A percentile compares a stretch with the other conserved stretches of the same genome.
phyloP scores from a whole-genome alignment of 2,113 vertebrate species.

The Petaurus breviceps region DNA sequence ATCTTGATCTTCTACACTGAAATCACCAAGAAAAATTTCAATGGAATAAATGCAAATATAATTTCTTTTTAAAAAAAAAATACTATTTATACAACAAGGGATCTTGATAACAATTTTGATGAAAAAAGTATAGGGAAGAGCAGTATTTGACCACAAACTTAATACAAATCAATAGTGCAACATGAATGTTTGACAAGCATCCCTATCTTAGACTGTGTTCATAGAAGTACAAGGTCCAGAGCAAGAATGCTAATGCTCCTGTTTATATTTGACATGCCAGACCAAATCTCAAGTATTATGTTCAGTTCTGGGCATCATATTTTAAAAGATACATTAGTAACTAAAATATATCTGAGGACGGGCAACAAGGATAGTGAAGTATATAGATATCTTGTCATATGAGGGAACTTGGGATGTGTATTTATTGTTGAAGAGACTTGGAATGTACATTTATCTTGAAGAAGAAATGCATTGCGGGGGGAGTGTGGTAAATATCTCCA shows the following conservation, averaged over 20 bases:
- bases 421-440: constrained; percentile 12
- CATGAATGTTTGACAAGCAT: neutral
- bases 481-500: neutral
- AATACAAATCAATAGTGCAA: neutral
- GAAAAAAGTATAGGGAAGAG: neutral
- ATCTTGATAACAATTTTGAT: neutral
- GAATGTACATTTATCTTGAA: neutral
- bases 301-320: neutral
- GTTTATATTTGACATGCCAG: neutral
- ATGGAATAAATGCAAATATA: neutral
- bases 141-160: neutral
- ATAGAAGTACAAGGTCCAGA: neutral
- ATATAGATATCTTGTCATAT: neutral
- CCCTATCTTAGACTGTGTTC: neutral
- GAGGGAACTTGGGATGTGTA: no score
- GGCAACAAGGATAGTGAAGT: neutral
- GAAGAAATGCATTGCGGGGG: neutral
- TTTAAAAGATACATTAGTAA: neutral
- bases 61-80: neutral
- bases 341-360: neutral
- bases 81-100: neutral
- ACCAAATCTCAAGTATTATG: neutral
- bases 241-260: neutral
- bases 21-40: constrained; percentile 23
- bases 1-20: neutral